phyloP scores from a whole-genome alignment of 2,113 vertebrate species.

The Clarias magur region DNA sequence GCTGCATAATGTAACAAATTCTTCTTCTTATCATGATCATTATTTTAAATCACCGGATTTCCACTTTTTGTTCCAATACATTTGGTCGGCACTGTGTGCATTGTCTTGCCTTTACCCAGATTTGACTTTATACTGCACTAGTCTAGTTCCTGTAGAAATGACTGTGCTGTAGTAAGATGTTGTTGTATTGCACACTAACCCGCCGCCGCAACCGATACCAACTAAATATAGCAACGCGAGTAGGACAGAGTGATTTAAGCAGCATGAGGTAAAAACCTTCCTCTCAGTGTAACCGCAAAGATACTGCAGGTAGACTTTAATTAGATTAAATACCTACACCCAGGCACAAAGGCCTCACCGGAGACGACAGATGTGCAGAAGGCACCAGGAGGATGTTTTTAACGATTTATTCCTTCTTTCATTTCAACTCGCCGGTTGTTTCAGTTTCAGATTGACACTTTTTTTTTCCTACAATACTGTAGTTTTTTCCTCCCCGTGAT shows the following conservation, averaged over 20 bases:
- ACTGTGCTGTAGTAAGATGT: not conserved
- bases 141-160: too few species aligned
- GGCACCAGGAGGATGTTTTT: not conserved
- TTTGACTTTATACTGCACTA: too few species aligned
- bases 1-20: too few species aligned
- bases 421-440: not conserved
- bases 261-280: not conserved
- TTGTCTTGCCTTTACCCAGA: too few species aligned
- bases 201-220: not conserved
- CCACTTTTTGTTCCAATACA: too few species aligned
- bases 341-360: not conserved
- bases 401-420: not conserved
- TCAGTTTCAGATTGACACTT: not conserved
- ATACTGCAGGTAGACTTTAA: too few species aligned
- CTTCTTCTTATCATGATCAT: too few species aligned
- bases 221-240: not conserved
- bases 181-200: not conserved
- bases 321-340: not conserved
- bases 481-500: not conserved
- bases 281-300: not conserved
- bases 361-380: not conserved
- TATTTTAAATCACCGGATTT: too few species aligned
- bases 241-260: not conserved
- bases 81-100: too few species aligned
- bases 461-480: not conserved